These are phyloP conservation scores for Papilio polyxenes DNA, from an alignment of 1,140 invertebrate genomes.

Conservation along the genomic window DNA sequence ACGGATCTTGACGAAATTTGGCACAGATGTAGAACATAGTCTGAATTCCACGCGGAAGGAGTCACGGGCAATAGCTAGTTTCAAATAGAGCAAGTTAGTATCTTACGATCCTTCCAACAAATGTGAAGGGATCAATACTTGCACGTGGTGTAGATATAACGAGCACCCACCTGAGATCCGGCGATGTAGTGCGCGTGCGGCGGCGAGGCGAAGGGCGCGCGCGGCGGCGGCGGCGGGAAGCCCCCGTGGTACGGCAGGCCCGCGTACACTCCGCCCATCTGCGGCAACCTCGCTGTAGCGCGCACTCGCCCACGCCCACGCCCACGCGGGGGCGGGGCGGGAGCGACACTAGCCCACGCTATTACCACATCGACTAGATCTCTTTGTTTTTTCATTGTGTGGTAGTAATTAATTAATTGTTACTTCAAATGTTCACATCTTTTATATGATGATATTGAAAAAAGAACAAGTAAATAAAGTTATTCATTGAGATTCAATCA, in stretches of 20 bases:
- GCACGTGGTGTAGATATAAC: no score
- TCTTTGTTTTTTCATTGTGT: background rate
- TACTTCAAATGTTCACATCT: no score
- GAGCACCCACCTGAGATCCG: slow-evolving; percentile 61
- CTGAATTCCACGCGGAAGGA: no score
- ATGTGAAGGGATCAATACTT: no score
- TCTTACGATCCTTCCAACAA: no score
- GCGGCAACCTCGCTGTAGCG: slow-evolving; percentile 30
- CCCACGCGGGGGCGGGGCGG: slow-evolving; percentile 7
- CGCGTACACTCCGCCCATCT: slow-evolving; percentile 75
- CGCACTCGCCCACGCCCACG: background rate
- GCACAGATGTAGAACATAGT: no score
- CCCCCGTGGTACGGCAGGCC: slow-evolving; percentile 65
- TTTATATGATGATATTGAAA: background rate
- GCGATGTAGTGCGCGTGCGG: slow-evolving; percentile 69
- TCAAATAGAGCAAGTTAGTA: no score
- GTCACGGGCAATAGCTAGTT: no score
- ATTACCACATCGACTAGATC: background rate
- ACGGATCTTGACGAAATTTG: no score
- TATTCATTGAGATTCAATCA: no score
- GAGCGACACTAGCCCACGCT: slow-evolving; percentile 1
- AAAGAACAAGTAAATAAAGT: no score
- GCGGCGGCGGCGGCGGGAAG: slow-evolving; percentile 63
- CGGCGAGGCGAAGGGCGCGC: slow-evolving; percentile 70
- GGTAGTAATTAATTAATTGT: no score